Base-by-base conservation (phyloP, 2,797 vertebrate genomes). In the Spinibarbus caldwelli region DNA sequence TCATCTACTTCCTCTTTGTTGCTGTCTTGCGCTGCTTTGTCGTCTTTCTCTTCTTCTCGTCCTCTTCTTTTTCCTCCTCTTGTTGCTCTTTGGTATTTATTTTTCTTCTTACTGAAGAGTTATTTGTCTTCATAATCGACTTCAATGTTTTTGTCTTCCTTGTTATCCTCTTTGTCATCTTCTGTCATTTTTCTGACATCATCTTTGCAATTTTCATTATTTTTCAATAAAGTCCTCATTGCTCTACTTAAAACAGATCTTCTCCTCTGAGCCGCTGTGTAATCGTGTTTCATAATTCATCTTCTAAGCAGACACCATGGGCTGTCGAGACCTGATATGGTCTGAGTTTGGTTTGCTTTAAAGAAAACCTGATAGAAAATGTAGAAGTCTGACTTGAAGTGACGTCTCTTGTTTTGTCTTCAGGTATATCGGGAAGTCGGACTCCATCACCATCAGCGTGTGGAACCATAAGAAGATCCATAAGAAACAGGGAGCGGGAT, bases 401-500 rank as follows among this genome's bases (percentile, higher is more conserved):
- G n/a, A 19, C 4, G 2, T 85, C 52, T 87, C 59, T 34, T 83
- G 31, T 84, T 45, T n/a, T 77, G 45, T 85, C 15, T 81, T 41
- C 90, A 96, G 95, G 82, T 99, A 99, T 80, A 98, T 99, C 70
- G 98, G 98, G 85, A 99, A 98, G 90, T 97, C 97, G 0, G 98
- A 99, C 91, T 99, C 98, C 9, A 98, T 99, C 94, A 99, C 98
- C 0, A 99, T 99, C 95, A 99, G 98, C 0, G 97, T 99, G 75
- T 99, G 98, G 98, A 99, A 99, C 92, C 97, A 99, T 93, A 99
- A 99, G 95, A 99, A 99, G 94, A 98, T 99, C 86, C 98, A 99
- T 93, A 99, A 99, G 95, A 99, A 99, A 91, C 98, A 99, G 93
- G 98, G 98, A 81, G 98, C 98, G 21, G 98, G 98, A 19, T 99